Evolutionary conservation across 2,888 invertebrate genomes (phyloP).

Genomic region (Exephanes ischioxanthus): DNA sequence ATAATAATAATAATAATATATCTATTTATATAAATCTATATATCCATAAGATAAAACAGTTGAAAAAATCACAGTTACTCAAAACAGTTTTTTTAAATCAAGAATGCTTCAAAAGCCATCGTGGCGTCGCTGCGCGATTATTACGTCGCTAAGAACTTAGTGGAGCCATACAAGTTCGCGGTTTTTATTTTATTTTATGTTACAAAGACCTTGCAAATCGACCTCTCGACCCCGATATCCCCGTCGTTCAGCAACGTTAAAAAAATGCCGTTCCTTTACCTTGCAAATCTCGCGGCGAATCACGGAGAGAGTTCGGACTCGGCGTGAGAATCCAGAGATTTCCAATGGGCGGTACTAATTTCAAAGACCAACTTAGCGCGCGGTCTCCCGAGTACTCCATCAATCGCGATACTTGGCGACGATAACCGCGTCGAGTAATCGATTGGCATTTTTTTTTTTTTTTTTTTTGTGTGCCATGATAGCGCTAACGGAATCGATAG

Average conservation of each 20-base stretch:
- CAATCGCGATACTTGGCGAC: neutral
- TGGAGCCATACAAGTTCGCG: neutral
- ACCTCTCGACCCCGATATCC: conserved; percentile 8
- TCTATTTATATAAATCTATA: conserved; percentile 73
- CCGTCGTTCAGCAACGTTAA: neutral
- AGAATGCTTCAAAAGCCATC: conserved; percentile 24
- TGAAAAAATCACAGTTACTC: conserved; percentile 84
- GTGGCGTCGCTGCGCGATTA: conserved; percentile 6
- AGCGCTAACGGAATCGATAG: conserved; percentile 33
- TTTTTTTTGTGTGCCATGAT: conserved; percentile 32
- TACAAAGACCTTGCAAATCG: conserved; percentile 7
- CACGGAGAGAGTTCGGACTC: conserved; percentile 8
- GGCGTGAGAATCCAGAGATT: conserved; percentile 6
- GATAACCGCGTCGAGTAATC: conserved; percentile 34
- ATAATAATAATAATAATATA: conserved; percentile 68
- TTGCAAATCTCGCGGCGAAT: neutral
- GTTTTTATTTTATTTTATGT: neutral
- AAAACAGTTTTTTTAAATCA: conserved; percentile 74
- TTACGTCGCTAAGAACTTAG: conserved; percentile 27
- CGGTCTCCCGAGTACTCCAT: neutral
- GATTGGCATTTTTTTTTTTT: conserved; percentile 20
- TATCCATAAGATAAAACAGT: conserved; percentile 81
- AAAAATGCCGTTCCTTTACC: neutral
- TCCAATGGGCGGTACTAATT: conserved; percentile 14
- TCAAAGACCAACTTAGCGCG: neutral